Evolutionary conservation across 2,888 invertebrate genomes (phyloP), one percentile per base, ranked within the genome.

Genomic region (Plutella xylostella): DNA sequence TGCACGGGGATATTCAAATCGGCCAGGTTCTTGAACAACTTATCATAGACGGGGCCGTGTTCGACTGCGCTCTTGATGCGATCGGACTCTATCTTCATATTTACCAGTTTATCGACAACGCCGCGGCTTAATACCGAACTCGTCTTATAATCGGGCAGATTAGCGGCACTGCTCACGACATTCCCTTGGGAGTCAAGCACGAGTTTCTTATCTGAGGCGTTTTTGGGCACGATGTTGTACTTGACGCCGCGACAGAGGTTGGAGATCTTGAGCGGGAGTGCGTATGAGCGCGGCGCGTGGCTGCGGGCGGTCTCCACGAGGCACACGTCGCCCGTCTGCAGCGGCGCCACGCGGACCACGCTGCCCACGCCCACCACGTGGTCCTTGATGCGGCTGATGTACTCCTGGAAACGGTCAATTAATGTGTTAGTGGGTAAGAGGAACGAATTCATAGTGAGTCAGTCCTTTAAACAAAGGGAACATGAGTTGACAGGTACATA

Each of bases 361-460:
- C 86, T 88, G 44, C 91, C 92, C 80, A 91, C 90, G 4, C 92
- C 92, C 14, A 90, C 89, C 46, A 88, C 91, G 68, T 90, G 88
- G 43, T 88, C 89, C 54, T 90, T 89, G 55, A 92, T 86, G 47
- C 80, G 74, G 4, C 77, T 74, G 39, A 84, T 82, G 55, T 83
- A 84, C 68, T 83, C 83, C 82, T 83, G 66, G 41, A 70, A 39
- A 39, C 6, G 9, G 11, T n/a, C 2, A n/a, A n/a, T n/a, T n/a
- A n/a, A n/a, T n/a, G n/a, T n/a, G n/a, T n/a, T n/a, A n/a, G n/a
- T n/a, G n/a, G n/a, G n/a, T n/a, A n/a, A n/a, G n/a, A n/a, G n/a
- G n/a, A n/a, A n/a, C n/a, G n/a, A n/a, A n/a, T n/a, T n/a, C n/a
- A n/a, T n/a, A n/a, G n/a, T n/a, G n/a, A n/a, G n/a, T n/a, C n/a